phyloP scores from a whole-genome alignment of 2,113 vertebrate species.

The Lutjanus erythropterus region DNA sequence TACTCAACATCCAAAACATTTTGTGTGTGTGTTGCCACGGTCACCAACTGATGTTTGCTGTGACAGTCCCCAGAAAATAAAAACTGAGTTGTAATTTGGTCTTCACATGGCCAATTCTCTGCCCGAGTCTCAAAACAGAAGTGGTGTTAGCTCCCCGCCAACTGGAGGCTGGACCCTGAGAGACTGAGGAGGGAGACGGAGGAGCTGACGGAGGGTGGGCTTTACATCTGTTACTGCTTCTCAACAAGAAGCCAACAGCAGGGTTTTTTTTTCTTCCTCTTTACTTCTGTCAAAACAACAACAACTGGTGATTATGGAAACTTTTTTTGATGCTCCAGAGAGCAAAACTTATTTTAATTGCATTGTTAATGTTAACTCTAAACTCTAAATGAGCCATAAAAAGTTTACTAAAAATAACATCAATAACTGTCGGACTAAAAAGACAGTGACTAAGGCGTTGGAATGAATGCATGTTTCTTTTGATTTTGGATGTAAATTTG shows the following conservation, averaged over 20 bases:
- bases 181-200: not conserved
- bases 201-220: not conserved
- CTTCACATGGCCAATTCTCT: not conserved
- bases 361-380: too few species aligned
- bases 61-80: not conserved
- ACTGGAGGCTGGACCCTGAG: conserved; percentile 39
- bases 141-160: conserved; percentile 85
- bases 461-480: too few species aligned
- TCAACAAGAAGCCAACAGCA: not conserved
- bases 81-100: not conserved
- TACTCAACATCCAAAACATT: not conserved
- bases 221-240: not conserved
- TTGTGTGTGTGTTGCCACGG: not conserved
- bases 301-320: not conserved
- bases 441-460: too few species aligned
- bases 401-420: too few species aligned
- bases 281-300: not conserved
- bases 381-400: too few species aligned
- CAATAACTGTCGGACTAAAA: too few species aligned
- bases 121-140: conserved; percentile 87
- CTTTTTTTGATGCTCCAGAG: not conserved
- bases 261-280: not conserved
- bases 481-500: too few species aligned
- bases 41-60: not conserved
- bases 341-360: too few species aligned